Conservation (phyloP, 2,113 vertebrate species). For the Pollimyrus isidori region DNA sequence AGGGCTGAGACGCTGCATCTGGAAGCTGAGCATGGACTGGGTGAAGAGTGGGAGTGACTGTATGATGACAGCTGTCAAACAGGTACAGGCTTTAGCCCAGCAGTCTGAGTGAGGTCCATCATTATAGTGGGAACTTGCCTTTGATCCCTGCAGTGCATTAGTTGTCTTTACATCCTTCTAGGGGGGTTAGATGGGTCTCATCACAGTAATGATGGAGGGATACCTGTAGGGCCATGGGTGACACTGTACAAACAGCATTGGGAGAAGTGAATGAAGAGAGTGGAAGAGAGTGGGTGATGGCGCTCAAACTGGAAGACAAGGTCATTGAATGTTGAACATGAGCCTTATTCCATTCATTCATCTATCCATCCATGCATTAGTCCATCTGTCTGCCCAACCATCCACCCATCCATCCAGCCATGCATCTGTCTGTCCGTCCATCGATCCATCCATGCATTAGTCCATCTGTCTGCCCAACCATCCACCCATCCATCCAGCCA, state of each 20-base stretch:
- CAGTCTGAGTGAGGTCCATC: background rate
- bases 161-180: background rate
- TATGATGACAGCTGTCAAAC: background rate
- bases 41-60: background rate
- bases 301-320: background rate
- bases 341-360: background rate
- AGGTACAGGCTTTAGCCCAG: background rate
- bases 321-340: background rate
- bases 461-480: no score
- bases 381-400: no score
- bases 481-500: background rate
- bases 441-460: background rate
- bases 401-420: background rate
- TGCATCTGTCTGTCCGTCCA: no score
- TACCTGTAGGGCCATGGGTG: background rate
- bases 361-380: background rate
- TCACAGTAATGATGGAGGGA: background rate
- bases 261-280: background rate
- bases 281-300: background rate
- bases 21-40: background rate
- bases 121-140: background rate
- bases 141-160: background rate
- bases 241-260: background rate
- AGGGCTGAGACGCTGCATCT: background rate
- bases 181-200: background rate